Evolutionary conservation across 2,113 vertebrate genomes (phyloP).

Genomic region (Vicugna pacos): DNA sequence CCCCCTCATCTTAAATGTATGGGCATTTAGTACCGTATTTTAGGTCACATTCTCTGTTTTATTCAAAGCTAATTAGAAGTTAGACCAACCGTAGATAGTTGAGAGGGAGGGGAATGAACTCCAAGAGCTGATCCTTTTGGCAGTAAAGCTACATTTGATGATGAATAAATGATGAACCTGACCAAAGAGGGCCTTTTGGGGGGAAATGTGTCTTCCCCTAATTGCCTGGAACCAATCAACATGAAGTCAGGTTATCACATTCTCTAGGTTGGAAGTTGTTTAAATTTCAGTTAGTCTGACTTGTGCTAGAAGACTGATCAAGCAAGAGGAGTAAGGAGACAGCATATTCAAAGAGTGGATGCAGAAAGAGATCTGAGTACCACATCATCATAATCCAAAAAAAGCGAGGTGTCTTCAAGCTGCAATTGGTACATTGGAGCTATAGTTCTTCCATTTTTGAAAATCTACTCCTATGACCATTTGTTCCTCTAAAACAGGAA

Average conservation of each 20-base stretch:
- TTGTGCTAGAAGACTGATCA: constrained; percentile 29
- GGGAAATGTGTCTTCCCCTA: neutral
- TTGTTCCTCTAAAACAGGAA: constrained; percentile 39
- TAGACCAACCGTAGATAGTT: neutral
- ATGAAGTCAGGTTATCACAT: neutral
- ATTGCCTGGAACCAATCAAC: constrained; percentile 16
- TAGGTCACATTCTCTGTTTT: constrained; percentile 55
- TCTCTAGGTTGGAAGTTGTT: constrained; percentile 30
- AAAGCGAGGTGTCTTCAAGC: constrained; percentile 33
- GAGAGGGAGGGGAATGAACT: constrained; percentile 24
- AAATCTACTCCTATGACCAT: constrained; percentile 6
- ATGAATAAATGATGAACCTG: constrained; percentile 32
- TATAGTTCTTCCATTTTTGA: constrained; percentile 20
- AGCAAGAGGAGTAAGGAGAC: neutral
- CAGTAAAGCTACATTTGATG: constrained; percentile 9
- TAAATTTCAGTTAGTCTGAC: constrained; percentile 33
- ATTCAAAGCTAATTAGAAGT: constrained; percentile 56
- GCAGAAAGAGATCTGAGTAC: neutral
- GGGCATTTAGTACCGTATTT: neutral
- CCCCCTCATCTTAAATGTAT: neutral
- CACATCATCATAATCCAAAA: neutral
- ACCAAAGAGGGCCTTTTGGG: neutral
- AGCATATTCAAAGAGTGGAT: constrained; percentile 20
- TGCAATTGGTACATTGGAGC: neutral
- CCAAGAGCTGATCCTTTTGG: constrained; percentile 1